Evolutionary conservation across 2,113 vertebrate genomes (phyloP), one percentile per base, ranked within the genome.

Genomic region (Holacanthus passer): DNA sequence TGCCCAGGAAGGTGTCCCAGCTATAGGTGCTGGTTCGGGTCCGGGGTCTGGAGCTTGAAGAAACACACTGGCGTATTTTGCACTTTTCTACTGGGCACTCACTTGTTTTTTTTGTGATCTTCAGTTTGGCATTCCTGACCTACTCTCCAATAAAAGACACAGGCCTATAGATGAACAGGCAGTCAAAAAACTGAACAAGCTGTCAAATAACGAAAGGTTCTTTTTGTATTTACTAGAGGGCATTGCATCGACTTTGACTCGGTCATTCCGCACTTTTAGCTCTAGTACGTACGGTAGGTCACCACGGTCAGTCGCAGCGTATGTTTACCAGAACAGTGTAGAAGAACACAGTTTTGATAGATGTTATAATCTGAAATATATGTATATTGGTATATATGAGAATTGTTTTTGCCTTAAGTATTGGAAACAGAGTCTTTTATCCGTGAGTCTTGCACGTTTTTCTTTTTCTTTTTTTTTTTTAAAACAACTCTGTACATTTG

Each of bases 1-100:
- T 99, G 88, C 98, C 98, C 67, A 94, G 98, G 83, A 99, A 99
- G 91, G 97, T 99, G 76, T 99, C 98, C n/a, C 98, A 99, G 95
- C 94, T 99, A 87, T 99, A 95, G 96, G 87, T 83, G 82, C 79
- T 66, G 63, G 56, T 72, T 73, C n/a, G 27, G 66, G 50, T 77
- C 27, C 43, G 37, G n/a, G 67, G 58, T 55, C 67, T 39, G 73
- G 68, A 72, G 72, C 64, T 43, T 45, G 72, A 63, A 75, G 59
- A 85, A 80, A 92, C 86, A 93, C 91, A 91, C 88, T 91, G 90
- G 93, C 92, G 81, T 89, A 86, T 91, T 93, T 94, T 95, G 94
- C 94, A 95, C 94, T 95, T 93, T 94, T 92, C 77, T 94, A 93
- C 90, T 79, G 68, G 89, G 89, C 90, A 88, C 91, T 86, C 81